These are phyloP conservation scores for Horisme vitalbata DNA, from an alignment of 2,888 invertebrate genomes.

Conservation along the genomic window DNA sequence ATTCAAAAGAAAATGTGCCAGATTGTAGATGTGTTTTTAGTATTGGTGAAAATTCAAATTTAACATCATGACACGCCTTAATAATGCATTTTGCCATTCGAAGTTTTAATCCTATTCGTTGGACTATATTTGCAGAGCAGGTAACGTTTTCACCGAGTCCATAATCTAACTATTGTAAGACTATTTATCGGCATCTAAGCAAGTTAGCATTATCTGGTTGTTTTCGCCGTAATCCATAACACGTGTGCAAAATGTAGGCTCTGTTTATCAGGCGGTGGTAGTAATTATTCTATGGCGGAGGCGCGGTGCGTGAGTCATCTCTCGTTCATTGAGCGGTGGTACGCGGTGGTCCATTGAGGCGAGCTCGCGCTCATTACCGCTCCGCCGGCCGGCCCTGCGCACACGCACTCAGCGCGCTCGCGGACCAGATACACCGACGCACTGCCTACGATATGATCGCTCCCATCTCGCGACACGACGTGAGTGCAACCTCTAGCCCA, in stretches of 20 bases:
- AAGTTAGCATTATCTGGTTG: conserved; percentile 35
- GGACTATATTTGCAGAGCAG: conserved; percentile 37
- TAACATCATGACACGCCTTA: too few relatives aligned
- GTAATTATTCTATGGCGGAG: conserved; percentile 73
- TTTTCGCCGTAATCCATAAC: conserved; percentile 52
- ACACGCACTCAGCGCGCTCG: conserved; percentile 70
- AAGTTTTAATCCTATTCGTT: not conserved
- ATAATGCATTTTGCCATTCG: too few relatives aligned
- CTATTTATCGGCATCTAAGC: conserved; percentile 17
- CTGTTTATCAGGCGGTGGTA: conserved; percentile 55
- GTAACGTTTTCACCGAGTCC: conserved; percentile 27
- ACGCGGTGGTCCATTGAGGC: conserved; percentile 69
- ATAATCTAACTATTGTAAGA: conserved; percentile 28
- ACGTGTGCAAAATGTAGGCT: conserved; percentile 60
- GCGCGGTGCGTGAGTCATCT: conserved; percentile 78
- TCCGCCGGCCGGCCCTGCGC: conserved; percentile 80
- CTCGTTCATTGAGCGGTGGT: conserved; percentile 61
- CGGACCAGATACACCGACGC: conserved; percentile 64
- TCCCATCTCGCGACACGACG: conserved; percentile 69
- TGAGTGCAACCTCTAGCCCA: conserved; percentile 65
- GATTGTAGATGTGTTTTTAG: too few relatives aligned
- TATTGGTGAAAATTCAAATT: too few relatives aligned
- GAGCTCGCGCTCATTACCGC: conserved; percentile 78
- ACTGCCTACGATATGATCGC: conserved; percentile 68
- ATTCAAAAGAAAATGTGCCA: too few relatives aligned